phyloP scores from a whole-genome alignment of 2,797 vertebrate species.

The Microhierax caerulescens region DNA sequence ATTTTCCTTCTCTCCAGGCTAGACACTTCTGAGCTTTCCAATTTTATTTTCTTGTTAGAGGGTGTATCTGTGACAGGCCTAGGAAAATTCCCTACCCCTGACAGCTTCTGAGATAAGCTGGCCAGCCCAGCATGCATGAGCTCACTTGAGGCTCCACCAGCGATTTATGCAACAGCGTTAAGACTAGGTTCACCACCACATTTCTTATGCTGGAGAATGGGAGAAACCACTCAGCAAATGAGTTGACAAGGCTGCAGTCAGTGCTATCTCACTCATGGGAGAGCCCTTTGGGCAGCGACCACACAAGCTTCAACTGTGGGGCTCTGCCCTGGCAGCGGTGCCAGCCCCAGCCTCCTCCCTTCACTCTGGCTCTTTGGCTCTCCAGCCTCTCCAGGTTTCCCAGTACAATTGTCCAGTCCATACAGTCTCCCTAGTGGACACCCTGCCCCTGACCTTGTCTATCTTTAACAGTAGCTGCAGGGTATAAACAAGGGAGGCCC shows the following conservation, averaged over 20 bases:
- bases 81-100: not conserved
- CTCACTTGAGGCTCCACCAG: not conserved
- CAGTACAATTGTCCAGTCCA: not conserved
- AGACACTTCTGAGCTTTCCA: not conserved
- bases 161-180: not conserved
- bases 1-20: not conserved
- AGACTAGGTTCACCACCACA: not conserved
- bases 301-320: not conserved
- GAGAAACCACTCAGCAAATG: not conserved
- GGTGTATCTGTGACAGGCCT: not conserved
- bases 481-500: not conserved
- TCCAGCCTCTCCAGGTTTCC: not conserved
- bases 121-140: not conserved
- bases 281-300: not conserved
- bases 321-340: not conserved
- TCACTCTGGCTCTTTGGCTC: not conserved
- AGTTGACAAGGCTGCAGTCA: not conserved
- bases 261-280: not conserved
- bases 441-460: not conserved
- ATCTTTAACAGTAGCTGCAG: not conserved
- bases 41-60: not conserved
- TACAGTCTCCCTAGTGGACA: not conserved
- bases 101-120: conserved; percentile 16
- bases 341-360: not conserved
- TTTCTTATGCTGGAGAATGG: not conserved